Evolutionary conservation across 2,888 invertebrate species (phyloP), one percentile per base, ranked within the genome.

Genomic region (Rotaria macrura): DNA sequence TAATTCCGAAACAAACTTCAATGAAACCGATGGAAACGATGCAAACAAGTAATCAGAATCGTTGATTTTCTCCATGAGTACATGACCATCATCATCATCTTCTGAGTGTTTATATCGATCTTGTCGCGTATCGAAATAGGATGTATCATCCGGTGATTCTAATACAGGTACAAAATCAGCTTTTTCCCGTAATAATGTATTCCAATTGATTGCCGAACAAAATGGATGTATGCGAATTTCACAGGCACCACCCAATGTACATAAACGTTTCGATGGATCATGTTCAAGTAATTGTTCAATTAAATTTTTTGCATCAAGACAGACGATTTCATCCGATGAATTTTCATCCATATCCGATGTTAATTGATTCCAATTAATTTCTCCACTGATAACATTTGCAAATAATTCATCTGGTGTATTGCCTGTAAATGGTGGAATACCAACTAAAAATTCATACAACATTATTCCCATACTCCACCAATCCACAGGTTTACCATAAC

Each of bases 151-250:
- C 38, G 91, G 91, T 89, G 97, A 96, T 72, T 99, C 98, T 87
- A 99, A 91, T 89, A 97, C 96, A 0, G 99, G 99, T 72, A 99
- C 95, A 92, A 99, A 99, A 92, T 99, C 98, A 0, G 98, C 99
- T 91, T 99, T 99, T 90, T 97, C 95, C 57, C 98, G 92, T 87
- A 99, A 92, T 87, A 99, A 92, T 83, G 95, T 95, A 90, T 97
- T 96, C 97, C 99, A 99, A 91, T 99, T 96, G 88, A 99, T 92
- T 1, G 94, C 94, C 88, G 92, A 93, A 92, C 99, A 99, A 91
- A 97, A 99, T 0, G 94, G 92, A 91, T 99, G 98, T 86, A 96
- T 96, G 92, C 97, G 96, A 38, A 97, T 95, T 91, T 96, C 95
- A 87, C 94, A 94, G 0, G 95, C 83, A 52, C 86, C 86, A 79